Evolutionary conservation across 2,888 invertebrate genomes (phyloP).

Genomic region (Himalopsyche tibetana): DNA sequence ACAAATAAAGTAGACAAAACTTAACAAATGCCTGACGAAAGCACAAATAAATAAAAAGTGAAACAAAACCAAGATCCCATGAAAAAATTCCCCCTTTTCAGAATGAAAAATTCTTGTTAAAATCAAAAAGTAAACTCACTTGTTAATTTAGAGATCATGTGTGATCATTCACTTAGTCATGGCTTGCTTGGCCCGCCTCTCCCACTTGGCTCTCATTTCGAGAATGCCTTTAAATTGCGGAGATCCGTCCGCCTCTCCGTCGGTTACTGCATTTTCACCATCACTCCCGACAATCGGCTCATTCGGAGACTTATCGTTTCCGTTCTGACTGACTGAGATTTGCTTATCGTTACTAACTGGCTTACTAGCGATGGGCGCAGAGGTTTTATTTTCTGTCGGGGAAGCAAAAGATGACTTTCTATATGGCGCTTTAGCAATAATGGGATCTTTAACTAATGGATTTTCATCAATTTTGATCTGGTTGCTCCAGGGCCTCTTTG

Average conservation of each 20-base stretch:
- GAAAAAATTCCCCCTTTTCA: neutral
- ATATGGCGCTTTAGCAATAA: constrained; percentile 67
- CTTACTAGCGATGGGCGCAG: constrained; percentile 41
- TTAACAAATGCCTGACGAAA: neutral
- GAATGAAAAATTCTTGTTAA: constrained; percentile 48
- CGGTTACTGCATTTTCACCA: constrained; percentile 69
- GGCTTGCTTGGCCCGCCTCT: constrained; percentile 84
- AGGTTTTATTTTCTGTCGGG: constrained; percentile 68
- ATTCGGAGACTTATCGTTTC: constrained; percentile 73
- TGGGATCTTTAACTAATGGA: constrained; percentile 67
- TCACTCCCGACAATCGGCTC: constrained; percentile 66
- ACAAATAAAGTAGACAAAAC: too few relatives aligned
- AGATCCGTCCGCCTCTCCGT: constrained; percentile 73
- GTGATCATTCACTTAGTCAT: constrained; percentile 76
- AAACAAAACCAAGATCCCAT: neutral
- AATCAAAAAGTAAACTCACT: constrained; percentile 44
- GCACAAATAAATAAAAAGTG: neutral
- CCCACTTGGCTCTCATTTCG: constrained; percentile 87
- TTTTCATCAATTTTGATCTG: constrained; percentile 70
- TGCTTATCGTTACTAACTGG: constrained; percentile 51
- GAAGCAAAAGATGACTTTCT: constrained; percentile 68
- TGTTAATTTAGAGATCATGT: constrained; percentile 13
- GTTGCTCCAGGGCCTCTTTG: constrained; percentile 71
- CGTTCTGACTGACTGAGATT: constrained; percentile 1
- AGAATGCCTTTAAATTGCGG: constrained; percentile 84